Percentiles rank a stretch among this genome's conserved stretches.
phyloP scores from a whole-genome alignment of 1,140 invertebrate species.

The Heliconius himera region DNA sequence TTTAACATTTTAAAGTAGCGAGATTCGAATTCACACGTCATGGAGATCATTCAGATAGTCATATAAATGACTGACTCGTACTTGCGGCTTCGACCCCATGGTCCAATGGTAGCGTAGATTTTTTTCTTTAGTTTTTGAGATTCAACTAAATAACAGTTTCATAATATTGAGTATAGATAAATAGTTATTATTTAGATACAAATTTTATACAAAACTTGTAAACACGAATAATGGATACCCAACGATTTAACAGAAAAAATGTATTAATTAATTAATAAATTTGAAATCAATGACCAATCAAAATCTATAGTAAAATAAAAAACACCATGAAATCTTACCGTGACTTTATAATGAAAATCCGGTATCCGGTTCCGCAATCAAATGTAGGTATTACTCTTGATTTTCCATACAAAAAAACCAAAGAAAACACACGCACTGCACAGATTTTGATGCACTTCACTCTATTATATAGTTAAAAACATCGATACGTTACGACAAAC shows the following conservation, averaged over 20 bases:
- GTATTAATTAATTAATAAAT: neutral
- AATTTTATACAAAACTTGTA: neutral
- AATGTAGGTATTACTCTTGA: neutral
- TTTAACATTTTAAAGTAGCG: too few species aligned
- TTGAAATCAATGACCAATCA: neutral
- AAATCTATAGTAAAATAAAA: neutral
- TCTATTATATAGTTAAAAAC: conserved; percentile 50
- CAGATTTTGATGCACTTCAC: conserved; percentile 38
- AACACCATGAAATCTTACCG: conserved; percentile 25
- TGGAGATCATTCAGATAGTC: too few species aligned
- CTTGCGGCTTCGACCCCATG: too few species aligned
- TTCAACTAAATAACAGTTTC: too few species aligned
- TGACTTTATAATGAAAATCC: conserved; percentile 56
- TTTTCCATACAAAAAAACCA: neutral
- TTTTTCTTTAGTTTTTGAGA: too few species aligned
- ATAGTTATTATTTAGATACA: neutral
- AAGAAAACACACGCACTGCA: conserved; percentile 51
- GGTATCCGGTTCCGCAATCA: neutral
- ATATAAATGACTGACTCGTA: too few species aligned
- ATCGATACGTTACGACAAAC: conserved; percentile 61
- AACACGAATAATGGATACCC: neutral
- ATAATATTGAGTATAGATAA: too few species aligned
- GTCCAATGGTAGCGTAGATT: too few species aligned
- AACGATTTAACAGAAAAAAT: neutral
- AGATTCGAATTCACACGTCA: too few species aligned